These are phyloP conservation scores for Neria commutata DNA, from an alignment of 2,888 invertebrate genomes.

Conservation along the genomic window DNA sequence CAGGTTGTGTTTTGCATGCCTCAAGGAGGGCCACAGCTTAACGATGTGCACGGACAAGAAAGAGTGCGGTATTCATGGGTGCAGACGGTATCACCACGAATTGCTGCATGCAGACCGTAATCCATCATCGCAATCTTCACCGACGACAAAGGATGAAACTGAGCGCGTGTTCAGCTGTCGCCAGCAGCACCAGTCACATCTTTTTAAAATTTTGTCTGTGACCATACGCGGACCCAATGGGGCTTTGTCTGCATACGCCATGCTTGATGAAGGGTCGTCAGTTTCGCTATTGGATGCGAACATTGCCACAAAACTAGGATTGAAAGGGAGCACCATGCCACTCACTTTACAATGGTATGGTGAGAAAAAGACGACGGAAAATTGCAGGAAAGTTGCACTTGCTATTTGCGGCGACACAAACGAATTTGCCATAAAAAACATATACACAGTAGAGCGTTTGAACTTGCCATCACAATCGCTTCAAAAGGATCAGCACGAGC, in stretches of 20 bases:
- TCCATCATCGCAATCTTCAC: too few relatives aligned
- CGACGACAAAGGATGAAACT: not conserved
- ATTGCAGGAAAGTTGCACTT: not conserved
- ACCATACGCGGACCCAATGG: not conserved
- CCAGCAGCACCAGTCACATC: too few relatives aligned
- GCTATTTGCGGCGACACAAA: not conserved
- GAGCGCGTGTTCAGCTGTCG: too few relatives aligned
- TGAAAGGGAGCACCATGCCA: not conserved
- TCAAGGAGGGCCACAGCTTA: not conserved
- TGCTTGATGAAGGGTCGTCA: not conserved
- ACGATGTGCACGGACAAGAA: not conserved
- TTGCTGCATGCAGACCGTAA: not conserved
- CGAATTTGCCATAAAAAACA: not conserved
- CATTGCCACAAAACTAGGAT: not conserved
- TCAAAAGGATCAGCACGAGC: not conserved
- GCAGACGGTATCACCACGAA: too few relatives aligned
- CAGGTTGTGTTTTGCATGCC: too few relatives aligned
- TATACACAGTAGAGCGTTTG: not conserved
- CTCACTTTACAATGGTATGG: conserved; percentile 17
- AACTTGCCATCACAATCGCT: not conserved
- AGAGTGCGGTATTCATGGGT: too few relatives aligned
- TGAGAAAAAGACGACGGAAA: conserved; percentile 16
- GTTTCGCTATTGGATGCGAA: not conserved
- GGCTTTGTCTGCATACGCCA: too few relatives aligned
- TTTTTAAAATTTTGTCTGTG: conserved; percentile 8